Conservation (phyloP, 2,113 vertebrate genomes). For the Hiodon alosoides region DNA sequence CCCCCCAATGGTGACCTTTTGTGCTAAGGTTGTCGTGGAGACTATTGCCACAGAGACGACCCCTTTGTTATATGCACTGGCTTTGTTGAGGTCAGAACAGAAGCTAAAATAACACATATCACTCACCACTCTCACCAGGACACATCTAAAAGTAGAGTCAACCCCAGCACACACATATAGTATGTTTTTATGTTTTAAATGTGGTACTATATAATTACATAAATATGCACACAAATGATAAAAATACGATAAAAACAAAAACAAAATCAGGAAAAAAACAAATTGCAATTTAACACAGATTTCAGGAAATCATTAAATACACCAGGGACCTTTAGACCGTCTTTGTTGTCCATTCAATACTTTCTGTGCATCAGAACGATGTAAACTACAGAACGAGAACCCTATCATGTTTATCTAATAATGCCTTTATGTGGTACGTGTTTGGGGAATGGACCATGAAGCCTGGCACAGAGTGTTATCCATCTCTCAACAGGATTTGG, state of each 20-base stretch:
- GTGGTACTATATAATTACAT: neutral
- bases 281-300: neutral
- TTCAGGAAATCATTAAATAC: neutral
- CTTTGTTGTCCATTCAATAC: neutral
- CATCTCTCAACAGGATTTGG: neutral
- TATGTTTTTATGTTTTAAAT: neutral
- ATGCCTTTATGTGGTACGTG: neutral
- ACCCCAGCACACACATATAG: slow-evolving; percentile 5
- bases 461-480: neutral
- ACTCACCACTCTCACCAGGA: slow-evolving; percentile 15
- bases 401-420: neutral
- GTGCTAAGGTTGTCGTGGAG: slow-evolving; percentile 66
- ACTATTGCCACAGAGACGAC: slow-evolving; percentile 52
- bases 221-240: neutral
- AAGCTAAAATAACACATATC: slow-evolving; percentile 56
- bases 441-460: neutral
- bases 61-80: slow-evolving; percentile 34
- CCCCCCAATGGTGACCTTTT: slow-evolving; percentile 52
- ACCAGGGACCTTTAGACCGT: neutral
- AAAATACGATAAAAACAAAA: neutral
- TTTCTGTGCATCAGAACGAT: neutral
- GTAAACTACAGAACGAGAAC: neutral
- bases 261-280: neutral
- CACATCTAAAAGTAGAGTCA: slow-evolving; percentile 4
- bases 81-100: slow-evolving; percentile 47